phyloP scores from a whole-genome alignment of 2,888 invertebrate species.

The Embidobia sp. region DNA sequence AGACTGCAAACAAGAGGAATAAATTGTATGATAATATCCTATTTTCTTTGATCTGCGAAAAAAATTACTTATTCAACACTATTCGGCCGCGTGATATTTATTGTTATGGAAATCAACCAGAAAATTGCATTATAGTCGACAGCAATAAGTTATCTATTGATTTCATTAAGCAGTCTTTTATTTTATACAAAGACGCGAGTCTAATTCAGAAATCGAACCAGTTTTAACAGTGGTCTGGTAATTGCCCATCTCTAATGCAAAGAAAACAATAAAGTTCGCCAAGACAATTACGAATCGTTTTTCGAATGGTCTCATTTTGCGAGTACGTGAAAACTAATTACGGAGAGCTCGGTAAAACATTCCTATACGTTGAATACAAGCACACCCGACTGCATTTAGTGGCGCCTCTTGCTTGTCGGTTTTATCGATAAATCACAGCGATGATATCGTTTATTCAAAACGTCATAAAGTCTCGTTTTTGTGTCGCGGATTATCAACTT shows the following conservation, averaged over 20 bases:
- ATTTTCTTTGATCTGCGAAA: no score
- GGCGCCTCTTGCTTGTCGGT: background rate
- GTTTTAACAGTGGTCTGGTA: slow-evolving; percentile 2
- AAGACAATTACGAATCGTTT: slow-evolving; percentile 13
- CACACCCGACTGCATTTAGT: background rate
- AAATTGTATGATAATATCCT: no score
- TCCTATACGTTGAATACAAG: background rate
- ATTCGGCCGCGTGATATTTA: no score
- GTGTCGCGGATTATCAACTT: background rate
- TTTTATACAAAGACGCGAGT: slow-evolving; percentile 23
- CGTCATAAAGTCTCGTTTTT: background rate
- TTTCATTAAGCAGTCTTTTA: slow-evolving; percentile 9
- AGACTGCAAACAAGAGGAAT: no score
- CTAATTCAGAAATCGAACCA: slow-evolving; percentile 9
- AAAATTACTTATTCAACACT: no score
- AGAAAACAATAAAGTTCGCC: slow-evolving; percentile 9
- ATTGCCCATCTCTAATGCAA: slow-evolving; percentile 4
- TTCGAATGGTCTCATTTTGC: slow-evolving; percentile 9
- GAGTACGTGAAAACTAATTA: slow-evolving; percentile 13
- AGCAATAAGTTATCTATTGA: no score
- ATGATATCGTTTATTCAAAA: slow-evolving; percentile 2
- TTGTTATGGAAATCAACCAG: no score
- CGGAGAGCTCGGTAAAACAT: slow-evolving; percentile 4
- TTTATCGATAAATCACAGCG: background rate
- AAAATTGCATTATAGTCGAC: no score